Percentiles rank a stretch among this genome's conserved stretches.
Conservation (phyloP, 2,113 vertebrate species). For the Sula dactylatra region DNA sequence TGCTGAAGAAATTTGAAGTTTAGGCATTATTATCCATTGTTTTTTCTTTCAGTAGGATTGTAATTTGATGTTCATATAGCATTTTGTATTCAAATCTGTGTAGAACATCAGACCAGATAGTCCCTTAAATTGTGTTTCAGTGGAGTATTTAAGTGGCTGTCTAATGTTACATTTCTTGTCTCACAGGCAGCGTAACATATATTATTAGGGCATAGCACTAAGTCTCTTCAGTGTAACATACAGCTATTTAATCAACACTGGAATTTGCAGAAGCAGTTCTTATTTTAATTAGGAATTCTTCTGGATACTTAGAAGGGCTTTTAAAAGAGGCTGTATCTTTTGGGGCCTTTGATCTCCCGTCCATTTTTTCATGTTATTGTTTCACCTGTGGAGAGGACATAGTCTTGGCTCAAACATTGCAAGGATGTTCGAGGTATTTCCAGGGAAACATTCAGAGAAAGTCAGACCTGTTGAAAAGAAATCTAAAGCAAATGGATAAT, state of each 20-base stretch:
- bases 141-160: background rate
- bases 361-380: background rate
- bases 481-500: background rate
- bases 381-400: background rate
- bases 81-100: background rate
- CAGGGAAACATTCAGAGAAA: background rate
- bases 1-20: background rate
- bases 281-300: background rate
- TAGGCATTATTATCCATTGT: background rate
- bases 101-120: background rate
- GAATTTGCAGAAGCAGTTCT: background rate
- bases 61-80: background rate
- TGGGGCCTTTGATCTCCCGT: background rate
- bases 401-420: background rate
- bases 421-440: background rate
- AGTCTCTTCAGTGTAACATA: background rate
- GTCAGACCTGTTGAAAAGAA: background rate
- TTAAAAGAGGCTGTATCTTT: background rate
- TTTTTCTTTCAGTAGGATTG: background rate
- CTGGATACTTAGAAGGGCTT: background rate
- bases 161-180: background rate
- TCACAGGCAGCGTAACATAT: background rate
- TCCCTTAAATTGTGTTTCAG: background rate
- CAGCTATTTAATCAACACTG: background rate
- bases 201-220: background rate